A percentile compares a stretch with the other conserved stretches of the same genome.
phyloP scores from a whole-genome alignment of 2,113 vertebrate species.

The Trogon melanurus region DNA sequence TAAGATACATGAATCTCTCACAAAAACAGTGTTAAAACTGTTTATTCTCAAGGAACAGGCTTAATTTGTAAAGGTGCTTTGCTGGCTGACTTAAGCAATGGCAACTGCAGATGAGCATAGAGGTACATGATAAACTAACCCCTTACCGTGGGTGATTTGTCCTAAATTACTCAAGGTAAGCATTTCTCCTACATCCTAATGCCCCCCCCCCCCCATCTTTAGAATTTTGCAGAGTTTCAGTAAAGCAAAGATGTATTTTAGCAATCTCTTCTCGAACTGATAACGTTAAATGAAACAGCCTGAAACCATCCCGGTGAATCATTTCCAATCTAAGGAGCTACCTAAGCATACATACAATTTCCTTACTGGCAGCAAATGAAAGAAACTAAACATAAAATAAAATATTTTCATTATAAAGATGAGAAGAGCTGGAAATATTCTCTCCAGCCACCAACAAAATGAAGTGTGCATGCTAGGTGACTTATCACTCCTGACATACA shows the following conservation, averaged over 20 bases:
- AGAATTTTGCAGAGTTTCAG: slow-evolving; percentile 31
- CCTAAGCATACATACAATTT: not conserved
- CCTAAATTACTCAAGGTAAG: not conserved
- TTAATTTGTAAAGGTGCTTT: slow-evolving; percentile 12
- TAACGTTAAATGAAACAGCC: slow-evolving; percentile 33
- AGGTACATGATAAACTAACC: slow-evolving; percentile 10
- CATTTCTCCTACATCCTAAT: not conserved
- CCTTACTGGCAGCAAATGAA: slow-evolving; percentile 31
- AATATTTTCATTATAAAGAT: slow-evolving; percentile 19
- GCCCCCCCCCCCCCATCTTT: not conserved
- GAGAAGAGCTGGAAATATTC: not conserved
- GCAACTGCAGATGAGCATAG: slow-evolving; percentile 6
- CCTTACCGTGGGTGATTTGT: not conserved
- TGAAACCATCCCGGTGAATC: slow-evolving; percentile 24
- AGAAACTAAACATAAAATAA: slow-evolving; percentile 33
- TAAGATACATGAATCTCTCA: not conserved
- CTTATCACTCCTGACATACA: not conserved
- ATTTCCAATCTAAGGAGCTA: slow-evolving; percentile 22
- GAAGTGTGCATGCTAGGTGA: not conserved
- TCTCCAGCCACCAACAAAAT: not conserved
- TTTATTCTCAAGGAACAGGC: not conserved
- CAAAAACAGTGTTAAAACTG: not conserved
- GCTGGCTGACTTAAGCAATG: slow-evolving; percentile 3
- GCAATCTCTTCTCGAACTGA: slow-evolving; percentile 1
- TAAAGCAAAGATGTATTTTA: slow-evolving; percentile 6